phyloP scores from a whole-genome alignment of 2,797 vertebrate species.

The Cebuella pygmaea region DNA sequence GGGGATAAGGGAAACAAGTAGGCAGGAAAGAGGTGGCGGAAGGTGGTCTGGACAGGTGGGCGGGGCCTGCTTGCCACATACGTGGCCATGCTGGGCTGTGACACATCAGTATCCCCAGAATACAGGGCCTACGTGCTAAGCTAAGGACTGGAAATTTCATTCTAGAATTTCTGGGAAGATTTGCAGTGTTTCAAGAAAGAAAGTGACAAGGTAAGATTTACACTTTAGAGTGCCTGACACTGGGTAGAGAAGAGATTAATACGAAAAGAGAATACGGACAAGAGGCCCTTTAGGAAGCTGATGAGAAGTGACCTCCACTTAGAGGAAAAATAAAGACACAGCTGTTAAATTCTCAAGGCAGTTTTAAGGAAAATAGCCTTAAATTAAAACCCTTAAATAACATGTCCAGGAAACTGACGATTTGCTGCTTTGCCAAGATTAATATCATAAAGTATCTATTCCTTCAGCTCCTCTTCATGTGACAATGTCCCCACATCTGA shows the following conservation, averaged over 20 bases:
- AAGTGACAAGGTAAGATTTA: neutral
- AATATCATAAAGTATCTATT: neutral
- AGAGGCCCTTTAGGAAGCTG: neutral
- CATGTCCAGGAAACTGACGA: neutral
- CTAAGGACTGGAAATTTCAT: neutral
- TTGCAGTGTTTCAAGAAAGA: neutral
- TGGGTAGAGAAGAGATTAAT: neutral
- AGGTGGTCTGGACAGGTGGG: neutral
- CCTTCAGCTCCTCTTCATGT: neutral
- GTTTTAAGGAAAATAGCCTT: neutral
- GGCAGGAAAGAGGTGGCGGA: neutral
- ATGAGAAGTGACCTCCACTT: neutral
- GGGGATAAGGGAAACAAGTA: neutral
- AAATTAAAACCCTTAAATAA: neutral
- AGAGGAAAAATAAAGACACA: neutral
- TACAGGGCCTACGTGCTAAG: neutral
- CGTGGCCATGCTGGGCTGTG: neutral
- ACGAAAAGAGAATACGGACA: neutral
- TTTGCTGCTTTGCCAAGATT: neutral
- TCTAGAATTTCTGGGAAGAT: neutral
- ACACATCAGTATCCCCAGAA: neutral
- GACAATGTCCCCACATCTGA: neutral
- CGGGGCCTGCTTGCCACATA: fast-evolving
- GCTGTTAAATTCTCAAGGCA: neutral
- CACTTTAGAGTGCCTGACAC: neutral